These are phyloP conservation scores for Mormyrops boulengeri DNA, from an alignment of 2,797 vertebrate genomes.

Conservation along the genomic window DNA sequence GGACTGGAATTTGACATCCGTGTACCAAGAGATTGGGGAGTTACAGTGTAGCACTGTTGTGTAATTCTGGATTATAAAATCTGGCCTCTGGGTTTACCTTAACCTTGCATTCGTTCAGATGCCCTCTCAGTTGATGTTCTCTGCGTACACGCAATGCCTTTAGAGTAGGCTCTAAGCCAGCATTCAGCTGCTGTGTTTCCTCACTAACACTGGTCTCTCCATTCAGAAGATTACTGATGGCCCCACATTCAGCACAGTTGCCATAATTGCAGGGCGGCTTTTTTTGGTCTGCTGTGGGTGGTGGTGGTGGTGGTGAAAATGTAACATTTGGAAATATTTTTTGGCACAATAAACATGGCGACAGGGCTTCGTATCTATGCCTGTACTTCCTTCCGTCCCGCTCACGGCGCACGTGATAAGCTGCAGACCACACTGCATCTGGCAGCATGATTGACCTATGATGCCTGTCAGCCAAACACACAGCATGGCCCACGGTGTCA, in stretches of 20 bases:
- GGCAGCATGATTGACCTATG: not conserved
- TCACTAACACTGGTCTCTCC: not conserved
- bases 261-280: not conserved
- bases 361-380: not conserved
- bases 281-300: too few species aligned
- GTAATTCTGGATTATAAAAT: not conserved
- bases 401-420: not conserved
- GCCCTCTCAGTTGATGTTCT: not conserved
- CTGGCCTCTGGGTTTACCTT: not conserved
- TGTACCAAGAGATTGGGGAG: not conserved
- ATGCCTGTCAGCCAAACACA: not conserved
- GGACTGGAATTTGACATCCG: too few species aligned
- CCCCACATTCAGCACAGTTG: constrained; percentile 21
- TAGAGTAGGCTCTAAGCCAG: not conserved
- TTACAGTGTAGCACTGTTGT: not conserved
- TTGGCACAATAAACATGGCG: not conserved
- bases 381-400: not conserved
- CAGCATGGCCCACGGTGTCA: not conserved
- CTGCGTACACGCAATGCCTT: accelerated
- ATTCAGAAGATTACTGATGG: constrained; percentile 17
- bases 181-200: not conserved
- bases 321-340: not conserved
- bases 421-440: not conserved
- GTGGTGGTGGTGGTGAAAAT: not conserved
- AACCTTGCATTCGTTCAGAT: not conserved